A percentile compares a stretch with the other conserved stretches of the same genome.
Conservation (phyloP, 2,113 vertebrate species). For the Alligator sinensis region DNA sequence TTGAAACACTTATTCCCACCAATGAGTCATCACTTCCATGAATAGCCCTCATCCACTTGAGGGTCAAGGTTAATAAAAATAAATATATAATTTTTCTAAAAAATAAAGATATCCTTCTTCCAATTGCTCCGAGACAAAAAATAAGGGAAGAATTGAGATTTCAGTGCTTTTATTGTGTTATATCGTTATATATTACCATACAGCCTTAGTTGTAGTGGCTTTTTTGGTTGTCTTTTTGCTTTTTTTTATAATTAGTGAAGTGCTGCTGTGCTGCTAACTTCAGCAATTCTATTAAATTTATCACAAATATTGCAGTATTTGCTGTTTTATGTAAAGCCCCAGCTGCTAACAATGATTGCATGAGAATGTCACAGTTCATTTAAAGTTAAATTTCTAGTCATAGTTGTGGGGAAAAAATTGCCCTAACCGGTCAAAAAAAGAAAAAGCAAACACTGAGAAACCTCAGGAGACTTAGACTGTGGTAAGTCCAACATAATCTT, state of each 20-base stretch:
- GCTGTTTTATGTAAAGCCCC: constrained; percentile 9
- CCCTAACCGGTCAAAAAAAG: too few relatives aligned
- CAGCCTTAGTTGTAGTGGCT: not conserved
- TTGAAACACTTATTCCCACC: not conserved
- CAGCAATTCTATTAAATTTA: not conserved
- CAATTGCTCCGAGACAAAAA: not conserved
- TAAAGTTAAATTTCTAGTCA: not conserved
- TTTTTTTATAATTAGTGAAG: constrained; percentile 14
- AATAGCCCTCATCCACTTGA: not conserved
- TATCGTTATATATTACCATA: not conserved
- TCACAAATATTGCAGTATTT: constrained; percentile 2
- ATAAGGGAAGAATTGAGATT: not conserved
- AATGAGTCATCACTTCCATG: not conserved
- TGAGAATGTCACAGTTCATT: constrained; percentile 4
- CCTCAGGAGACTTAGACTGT: too few relatives aligned
- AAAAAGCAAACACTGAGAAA: too few relatives aligned
- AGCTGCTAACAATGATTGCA: not conserved
- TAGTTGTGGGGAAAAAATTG: not conserved
- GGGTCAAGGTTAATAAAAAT: not conserved
- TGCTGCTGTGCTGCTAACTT: constrained; percentile 4
- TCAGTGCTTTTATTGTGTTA: not conserved
- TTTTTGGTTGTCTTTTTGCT: not conserved
- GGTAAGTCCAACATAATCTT: too few relatives aligned
- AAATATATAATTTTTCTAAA: not conserved
- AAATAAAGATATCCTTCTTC: not conserved